Base-by-base conservation (phyloP, 2,888 invertebrate species). In the Scelioninae gen. 2 region DNA sequence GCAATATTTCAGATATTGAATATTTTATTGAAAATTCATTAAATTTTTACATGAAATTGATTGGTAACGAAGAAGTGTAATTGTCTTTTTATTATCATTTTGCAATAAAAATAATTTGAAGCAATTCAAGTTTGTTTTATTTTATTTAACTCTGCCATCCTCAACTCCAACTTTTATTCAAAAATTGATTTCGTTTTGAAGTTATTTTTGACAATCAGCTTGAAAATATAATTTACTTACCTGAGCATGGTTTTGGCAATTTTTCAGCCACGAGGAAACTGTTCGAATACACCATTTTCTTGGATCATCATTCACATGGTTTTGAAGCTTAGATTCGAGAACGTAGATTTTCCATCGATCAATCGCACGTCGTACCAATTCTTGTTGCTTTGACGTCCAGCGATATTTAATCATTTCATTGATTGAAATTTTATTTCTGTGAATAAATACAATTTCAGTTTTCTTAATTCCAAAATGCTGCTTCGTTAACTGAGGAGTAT, bases 191-290 rank as follows among this genome's bases (percentile, higher is more conserved):
- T n/a, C n/a, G n/a, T n/a, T n/a, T n/a, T n/a, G n/a, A n/a, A n/a
- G n/a, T n/a, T n/a, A n/a, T n/a, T n/a, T n/a, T n/a, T n/a, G n/a
- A n/a, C n/a, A n/a, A n/a, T n/a, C n/a, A n/a, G n/a, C n/a, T n/a
- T n/a, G n/a, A n/a, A n/a, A 15, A 9, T 39, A 7, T 39, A 10
- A 39, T 55, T 35, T 57, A 19, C 28, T 50, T 48, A 57, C 67
- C 16, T 58, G 57, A n/a, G 67, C 57, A 31, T 25, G 2, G 37
- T 43, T 2, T 43, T 67, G 67, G 10, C 50, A 50, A 0, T 50
- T 57, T 15, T 11, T 13, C 13, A 67, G 18, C 67, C 67, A 67
- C 33, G 13, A 15, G 9, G 33, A 31, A 31, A 67, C 33, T 15
- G 37, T 11, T 0, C 25, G 2, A 18, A 57, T 10, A 5, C 22